These are phyloP conservation scores for Hipposideros larvatus DNA, from an alignment of 2,797 vertebrate species.

Conservation along the genomic window DNA sequence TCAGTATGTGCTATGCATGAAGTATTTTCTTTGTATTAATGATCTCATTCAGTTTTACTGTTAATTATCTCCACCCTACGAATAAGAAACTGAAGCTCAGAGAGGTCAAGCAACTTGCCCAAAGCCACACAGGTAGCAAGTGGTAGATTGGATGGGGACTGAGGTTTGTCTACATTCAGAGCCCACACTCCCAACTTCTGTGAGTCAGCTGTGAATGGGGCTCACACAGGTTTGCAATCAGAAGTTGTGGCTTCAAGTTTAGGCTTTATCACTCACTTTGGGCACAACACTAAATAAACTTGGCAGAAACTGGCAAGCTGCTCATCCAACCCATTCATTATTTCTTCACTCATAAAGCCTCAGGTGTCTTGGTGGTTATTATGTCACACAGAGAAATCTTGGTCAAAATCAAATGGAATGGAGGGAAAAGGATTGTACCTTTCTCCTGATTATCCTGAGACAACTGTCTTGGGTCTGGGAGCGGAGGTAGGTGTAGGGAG, in stretches of 20 bases:
- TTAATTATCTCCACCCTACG: not conserved
- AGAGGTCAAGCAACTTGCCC: not conserved
- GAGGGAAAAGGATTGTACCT: not conserved
- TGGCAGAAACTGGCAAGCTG: not conserved
- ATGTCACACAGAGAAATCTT: not conserved
- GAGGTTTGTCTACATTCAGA: not conserved
- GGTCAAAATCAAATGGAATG: not conserved
- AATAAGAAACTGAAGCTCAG: not conserved
- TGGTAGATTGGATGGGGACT: too few species aligned
- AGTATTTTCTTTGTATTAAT: not conserved
- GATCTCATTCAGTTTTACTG: not conserved
- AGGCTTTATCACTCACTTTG: not conserved
- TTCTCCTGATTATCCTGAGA: not conserved
- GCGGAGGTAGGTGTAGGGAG: not conserved
- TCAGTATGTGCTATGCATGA: not conserved
- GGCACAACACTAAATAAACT: not conserved
- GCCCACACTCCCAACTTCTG: not conserved
- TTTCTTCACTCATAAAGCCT: not conserved
- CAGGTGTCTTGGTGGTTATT: not conserved
- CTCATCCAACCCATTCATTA: not conserved
- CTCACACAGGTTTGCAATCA: not conserved
- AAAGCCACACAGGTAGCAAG: not conserved
- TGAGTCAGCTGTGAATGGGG: not conserved
- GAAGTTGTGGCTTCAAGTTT: not conserved
- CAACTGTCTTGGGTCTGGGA: not conserved